Percentiles rank a stretch among this genome's conserved stretches.
phyloP scores from a whole-genome alignment of 2,113 vertebrate species.

The Python bivittatus region DNA sequence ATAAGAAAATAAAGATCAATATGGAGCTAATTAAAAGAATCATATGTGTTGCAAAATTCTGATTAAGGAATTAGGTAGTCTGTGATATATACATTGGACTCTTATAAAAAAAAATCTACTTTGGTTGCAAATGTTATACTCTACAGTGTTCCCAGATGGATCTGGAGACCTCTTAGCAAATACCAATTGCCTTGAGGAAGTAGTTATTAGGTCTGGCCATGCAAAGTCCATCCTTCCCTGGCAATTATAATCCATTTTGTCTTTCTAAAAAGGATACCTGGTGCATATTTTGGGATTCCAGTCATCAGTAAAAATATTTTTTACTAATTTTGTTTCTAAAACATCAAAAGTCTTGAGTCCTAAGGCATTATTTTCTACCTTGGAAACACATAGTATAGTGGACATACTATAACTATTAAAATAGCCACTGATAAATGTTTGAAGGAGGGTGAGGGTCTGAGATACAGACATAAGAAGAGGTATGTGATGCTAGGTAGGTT shows the following conservation, averaged over 20 bases:
- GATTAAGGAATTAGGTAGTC: background rate
- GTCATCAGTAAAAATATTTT: background rate
- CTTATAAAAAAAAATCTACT: background rate
- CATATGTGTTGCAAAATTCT: conserved; percentile 17
- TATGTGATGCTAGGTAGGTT: background rate
- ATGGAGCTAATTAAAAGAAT: conserved; percentile 8
- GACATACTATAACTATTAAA: background rate
- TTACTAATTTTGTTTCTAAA: background rate
- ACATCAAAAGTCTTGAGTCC: background rate
- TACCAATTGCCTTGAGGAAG: background rate
- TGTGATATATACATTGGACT: background rate
- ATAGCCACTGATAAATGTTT: background rate
- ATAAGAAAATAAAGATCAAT: conserved; percentile 30
- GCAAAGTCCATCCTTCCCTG: background rate
- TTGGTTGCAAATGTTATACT: background rate
- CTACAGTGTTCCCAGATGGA: background rate
- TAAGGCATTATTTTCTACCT: background rate
- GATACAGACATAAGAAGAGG: background rate
- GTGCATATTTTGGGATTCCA: conserved; percentile 2
- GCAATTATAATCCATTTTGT: background rate
- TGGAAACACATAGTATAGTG: background rate
- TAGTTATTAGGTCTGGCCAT: background rate
- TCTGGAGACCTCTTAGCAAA: background rate
- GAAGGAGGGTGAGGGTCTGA: background rate
- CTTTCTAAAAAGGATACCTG: background rate